Conservation (phyloP, 1,140 invertebrate species). For the Amphibalanus amphitrite region DNA sequence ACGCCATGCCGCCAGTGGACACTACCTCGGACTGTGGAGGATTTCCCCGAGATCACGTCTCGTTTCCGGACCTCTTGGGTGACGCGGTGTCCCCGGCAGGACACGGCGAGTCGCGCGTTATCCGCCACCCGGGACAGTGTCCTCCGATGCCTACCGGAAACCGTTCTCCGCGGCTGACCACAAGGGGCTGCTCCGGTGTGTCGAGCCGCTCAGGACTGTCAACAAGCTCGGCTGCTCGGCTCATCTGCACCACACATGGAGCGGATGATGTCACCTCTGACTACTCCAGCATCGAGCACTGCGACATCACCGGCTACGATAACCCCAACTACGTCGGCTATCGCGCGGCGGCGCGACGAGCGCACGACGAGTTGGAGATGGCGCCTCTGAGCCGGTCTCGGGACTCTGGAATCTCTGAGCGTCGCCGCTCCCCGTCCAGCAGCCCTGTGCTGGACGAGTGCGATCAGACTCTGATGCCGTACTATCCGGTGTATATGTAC, state of each 20-base stretch:
- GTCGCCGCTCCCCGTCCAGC: background rate
- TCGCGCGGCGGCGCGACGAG: background rate
- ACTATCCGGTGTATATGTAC: background rate
- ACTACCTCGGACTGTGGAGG: background rate
- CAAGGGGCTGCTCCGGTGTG: too few species aligned
- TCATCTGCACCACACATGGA: background rate
- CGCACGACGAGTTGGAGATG: background rate
- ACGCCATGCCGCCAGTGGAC: background rate
- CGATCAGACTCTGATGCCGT: background rate
- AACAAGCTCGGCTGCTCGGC: too few species aligned
- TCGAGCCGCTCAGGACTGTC: too few species aligned
- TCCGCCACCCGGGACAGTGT: too few species aligned
- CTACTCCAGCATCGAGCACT: constrained; percentile 2
- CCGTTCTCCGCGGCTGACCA: too few species aligned
- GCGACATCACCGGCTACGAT: constrained; percentile 2
- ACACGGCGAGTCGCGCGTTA: too few species aligned
- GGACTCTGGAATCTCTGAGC: background rate
- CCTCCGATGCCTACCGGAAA: too few species aligned
- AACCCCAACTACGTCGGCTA: background rate
- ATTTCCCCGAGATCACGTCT: background rate
- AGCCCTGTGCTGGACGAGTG: background rate
- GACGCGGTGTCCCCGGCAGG: background rate
- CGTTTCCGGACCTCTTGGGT: background rate
- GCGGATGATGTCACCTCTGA: background rate
- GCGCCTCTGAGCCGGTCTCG: background rate